Evolutionary conservation across 2,113 vertebrate species (phyloP).

Genomic region (Sturnus vulgaris): DNA sequence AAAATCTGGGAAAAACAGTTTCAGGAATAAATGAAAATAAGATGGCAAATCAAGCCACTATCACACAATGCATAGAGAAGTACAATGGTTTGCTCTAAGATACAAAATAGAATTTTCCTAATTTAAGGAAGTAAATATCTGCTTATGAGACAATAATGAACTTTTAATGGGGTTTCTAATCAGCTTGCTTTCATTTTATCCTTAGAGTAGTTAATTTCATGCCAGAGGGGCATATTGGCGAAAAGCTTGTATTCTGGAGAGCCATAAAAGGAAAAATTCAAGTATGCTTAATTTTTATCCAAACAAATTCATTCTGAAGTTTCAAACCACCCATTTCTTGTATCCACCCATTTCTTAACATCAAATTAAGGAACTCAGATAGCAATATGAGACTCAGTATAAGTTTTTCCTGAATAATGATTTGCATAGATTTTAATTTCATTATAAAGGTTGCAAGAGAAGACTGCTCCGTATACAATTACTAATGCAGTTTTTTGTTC

Average conservation of each 20-base stretch:
- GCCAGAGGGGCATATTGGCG: neutral
- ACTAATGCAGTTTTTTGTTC: neutral
- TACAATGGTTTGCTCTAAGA: neutral
- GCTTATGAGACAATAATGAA: conserved; percentile 9
- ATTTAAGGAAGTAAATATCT: neutral
- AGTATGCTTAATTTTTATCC: neutral
- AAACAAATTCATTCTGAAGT: neutral
- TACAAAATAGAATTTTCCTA: neutral
- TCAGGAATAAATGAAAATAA: neutral
- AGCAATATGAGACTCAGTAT: neutral
- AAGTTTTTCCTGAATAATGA: neutral
- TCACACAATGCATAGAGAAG: neutral
- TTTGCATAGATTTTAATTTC: neutral
- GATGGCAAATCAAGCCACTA: neutral
- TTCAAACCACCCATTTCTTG: neutral
- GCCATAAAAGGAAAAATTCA: neutral
- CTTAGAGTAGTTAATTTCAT: neutral
- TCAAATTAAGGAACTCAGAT: neutral
- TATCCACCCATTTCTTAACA: neutral
- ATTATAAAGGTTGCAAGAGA: neutral
- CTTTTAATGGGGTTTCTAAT: neutral
- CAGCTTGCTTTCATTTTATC: neutral
- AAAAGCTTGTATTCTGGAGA: neutral
- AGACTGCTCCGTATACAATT: neutral
- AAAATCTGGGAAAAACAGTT: neutral